Evolutionary conservation across 1,140 invertebrate species (phyloP).

Genomic region (Drosophila prosaltans): DNA sequence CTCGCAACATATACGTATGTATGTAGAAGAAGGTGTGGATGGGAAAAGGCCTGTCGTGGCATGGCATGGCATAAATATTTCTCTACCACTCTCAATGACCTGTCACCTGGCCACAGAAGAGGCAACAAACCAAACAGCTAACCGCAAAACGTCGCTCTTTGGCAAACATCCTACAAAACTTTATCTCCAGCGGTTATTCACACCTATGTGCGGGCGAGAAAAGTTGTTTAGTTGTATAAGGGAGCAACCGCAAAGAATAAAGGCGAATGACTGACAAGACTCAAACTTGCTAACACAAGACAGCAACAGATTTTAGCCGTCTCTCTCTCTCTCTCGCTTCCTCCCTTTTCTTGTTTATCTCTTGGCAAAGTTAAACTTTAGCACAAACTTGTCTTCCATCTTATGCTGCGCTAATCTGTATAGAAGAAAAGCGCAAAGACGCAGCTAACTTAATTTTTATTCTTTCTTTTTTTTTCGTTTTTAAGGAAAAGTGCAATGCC

Average conservation of each 20-base stretch:
- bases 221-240: constrained; percentile 15
- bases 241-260: constrained; percentile 22
- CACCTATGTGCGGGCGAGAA: constrained; percentile 50
- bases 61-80: background rate
- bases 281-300: constrained; percentile 2
- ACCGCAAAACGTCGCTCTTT: constrained; percentile 11
- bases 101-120: constrained; percentile 5
- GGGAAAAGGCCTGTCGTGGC: background rate
- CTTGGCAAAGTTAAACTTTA: constrained; percentile 18
- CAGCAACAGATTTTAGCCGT: constrained; percentile 14
- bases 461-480: constrained; percentile 4
- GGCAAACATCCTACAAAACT: constrained; percentile 5
- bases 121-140: constrained; percentile 12
- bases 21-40: background rate
- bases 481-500: constrained; percentile 35
- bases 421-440: constrained; percentile 25
- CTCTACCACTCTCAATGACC: constrained; percentile 4
- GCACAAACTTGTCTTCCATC: constrained; percentile 15
- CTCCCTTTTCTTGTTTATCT: background rate
- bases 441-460: constrained; percentile 48
- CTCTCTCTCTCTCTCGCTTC: background rate
- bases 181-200: constrained; percentile 67
- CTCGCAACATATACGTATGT: too few relatives aligned
- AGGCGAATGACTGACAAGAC: constrained; percentile 15
- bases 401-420: constrained; percentile 54